Base-by-base conservation (phyloP, 2,888 invertebrate species). In the Phengaris arion region DNA sequence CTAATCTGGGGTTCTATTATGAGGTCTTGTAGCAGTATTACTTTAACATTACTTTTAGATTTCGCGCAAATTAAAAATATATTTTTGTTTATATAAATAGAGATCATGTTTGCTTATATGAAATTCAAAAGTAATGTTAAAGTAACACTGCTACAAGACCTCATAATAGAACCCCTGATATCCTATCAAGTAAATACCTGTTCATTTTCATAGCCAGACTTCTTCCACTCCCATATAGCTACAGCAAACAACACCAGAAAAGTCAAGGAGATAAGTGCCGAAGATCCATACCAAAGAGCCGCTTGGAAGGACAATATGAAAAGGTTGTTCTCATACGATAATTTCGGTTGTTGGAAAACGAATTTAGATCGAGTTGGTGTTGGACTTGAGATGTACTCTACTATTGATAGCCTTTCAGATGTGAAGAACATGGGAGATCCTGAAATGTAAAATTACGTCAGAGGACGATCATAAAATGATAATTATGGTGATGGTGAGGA, bases 291-390 rank as follows among this genome's bases (percentile, higher is more conserved):
- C 96, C 96, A 96, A n/a, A 96, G 96, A 0, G 91, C 87, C 52
- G 85, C 89, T 76, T 94, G 93, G 82, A 97, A 97, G 0, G 97
- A 96, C 48, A 96, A 86, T 2, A 95, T 85, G 83, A 96, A 97
- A 69, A 97, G 94, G 83, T 97, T 96, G 79, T 95, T 95, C 64
- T 96, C 95, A 78, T 95, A 96, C 0, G 96, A 96, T 6, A 97
- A 84, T 82, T 96, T 95, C 2, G 96, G 96, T 83, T 96, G 95
- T 74, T 95, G 95, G 84, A 96, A 96, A 35, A 97, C 94, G 83
- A 96, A 96, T 81, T 95, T 95, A 0, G 96, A 96, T 80, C 94
- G 89, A 0, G 96, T 96, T 2, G 95, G 94, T 0, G 96, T 95
- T 13, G 96, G 95, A 87, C 96, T 95, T 54, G 95, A 94, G 74